Conservation (phyloP, 1,140 invertebrate genomes). For the Vollenhovia emeryi region DNA sequence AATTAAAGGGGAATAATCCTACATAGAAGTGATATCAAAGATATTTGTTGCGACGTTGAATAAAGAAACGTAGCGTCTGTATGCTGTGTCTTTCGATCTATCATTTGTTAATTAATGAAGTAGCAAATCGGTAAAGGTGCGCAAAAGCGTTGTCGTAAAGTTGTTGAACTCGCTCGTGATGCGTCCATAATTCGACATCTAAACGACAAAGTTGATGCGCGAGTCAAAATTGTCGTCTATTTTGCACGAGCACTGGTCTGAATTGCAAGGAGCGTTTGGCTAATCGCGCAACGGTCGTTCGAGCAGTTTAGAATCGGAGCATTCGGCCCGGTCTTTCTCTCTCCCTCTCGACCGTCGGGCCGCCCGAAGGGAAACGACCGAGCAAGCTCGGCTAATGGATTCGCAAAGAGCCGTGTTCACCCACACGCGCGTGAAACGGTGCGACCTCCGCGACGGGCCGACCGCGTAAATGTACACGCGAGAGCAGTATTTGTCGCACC, state of each 20-base stretch:
- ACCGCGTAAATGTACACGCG: slow-evolving; percentile 39
- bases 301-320: slow-evolving; percentile 65
- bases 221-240: slow-evolving; percentile 38
- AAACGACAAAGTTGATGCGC: background rate
- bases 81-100: background rate
- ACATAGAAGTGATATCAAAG: background rate
- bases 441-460: background rate
- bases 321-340: slow-evolving; percentile 39
- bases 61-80: background rate
- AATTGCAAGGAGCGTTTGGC: slow-evolving; percentile 63
- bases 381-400: slow-evolving; percentile 73
- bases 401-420: slow-evolving; percentile 70
- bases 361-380: slow-evolving; percentile 66
- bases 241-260: slow-evolving; percentile 39
- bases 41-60: background rate
- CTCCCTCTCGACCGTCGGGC: slow-evolving; percentile 33
- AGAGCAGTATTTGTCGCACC: slow-evolving; percentile 57
- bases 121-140: background rate
- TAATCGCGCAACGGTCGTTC: slow-evolving; percentile 68
- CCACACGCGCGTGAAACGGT: slow-evolving; percentile 49
- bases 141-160: background rate
- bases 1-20: slow-evolving; percentile 23
- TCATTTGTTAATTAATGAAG: background rate
- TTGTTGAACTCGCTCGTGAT: background rate
- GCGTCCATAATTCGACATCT: background rate